Conservation (phyloP, 2,113 vertebrate genomes). For the Pelecanus crispus region DNA sequence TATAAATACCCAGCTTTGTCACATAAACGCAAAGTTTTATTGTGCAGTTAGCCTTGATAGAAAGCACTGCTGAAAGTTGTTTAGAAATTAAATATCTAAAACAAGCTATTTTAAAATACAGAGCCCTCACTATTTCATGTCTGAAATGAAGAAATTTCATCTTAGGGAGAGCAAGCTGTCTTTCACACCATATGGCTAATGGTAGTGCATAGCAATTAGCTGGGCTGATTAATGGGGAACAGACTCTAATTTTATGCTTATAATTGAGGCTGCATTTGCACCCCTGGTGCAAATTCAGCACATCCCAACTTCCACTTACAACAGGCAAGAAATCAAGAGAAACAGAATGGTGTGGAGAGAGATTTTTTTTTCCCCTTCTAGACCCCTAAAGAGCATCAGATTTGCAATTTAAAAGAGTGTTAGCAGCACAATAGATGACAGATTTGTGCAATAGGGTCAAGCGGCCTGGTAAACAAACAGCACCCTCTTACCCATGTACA, state of each 20-base stretch:
- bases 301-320: slow-evolving; percentile 81
- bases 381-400: slow-evolving; percentile 76
- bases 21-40: slow-evolving; percentile 82
- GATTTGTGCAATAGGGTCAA: slow-evolving; percentile 79
- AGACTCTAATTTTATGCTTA: slow-evolving; percentile 94
- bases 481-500: slow-evolving; percentile 63
- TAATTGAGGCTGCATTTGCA: slow-evolving; percentile 88
- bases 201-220: slow-evolving; percentile 94
- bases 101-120: slow-evolving; percentile 82
- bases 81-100: slow-evolving; percentile 85
- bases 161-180: slow-evolving; percentile 88
- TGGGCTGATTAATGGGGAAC: slow-evolving; percentile 96
- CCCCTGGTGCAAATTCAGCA: slow-evolving; percentile 92
- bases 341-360: slow-evolving; percentile 70
- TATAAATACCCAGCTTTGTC: slow-evolving; percentile 75
- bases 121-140: slow-evolving; percentile 82
- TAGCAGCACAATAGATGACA: slow-evolving; percentile 77
- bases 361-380: slow-evolving; percentile 53
- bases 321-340: slow-evolving; percentile 79
- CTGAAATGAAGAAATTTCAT: slow-evolving; percentile 85
- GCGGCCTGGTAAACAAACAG: slow-evolving; percentile 77
- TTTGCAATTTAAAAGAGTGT: slow-evolving; percentile 80
- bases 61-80: slow-evolving; percentile 82
- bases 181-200: slow-evolving; percentile 98
- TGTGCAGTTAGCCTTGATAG: slow-evolving; percentile 79